Base-by-base conservation (phyloP, 2,113 vertebrate genomes). In the Marmota monax region DNA sequence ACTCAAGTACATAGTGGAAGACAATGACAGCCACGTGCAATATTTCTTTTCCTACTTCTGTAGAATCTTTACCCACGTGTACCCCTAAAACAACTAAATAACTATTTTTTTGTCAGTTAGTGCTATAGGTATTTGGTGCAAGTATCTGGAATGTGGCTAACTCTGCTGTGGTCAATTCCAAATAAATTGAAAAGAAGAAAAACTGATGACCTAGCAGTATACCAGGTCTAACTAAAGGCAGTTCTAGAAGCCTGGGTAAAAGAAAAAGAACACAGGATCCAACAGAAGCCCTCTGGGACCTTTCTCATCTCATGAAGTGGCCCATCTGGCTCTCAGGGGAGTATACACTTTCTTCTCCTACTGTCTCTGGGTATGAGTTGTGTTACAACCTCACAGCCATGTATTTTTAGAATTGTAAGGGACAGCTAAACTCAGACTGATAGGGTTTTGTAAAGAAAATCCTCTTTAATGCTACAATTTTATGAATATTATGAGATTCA, bases 391-490 rank as follows among this genome's bases (percentile, higher is more conserved):
- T 65, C 45, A 22, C 42, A 94, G 25, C 14, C 14, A 11, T 8
- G 0, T 45, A 58, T 27, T 53, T 90, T 97, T 78, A 78, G 94
- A 82, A 78, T 48, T 74, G 27, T 51, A 95, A 61, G 70, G 12
- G 90, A 88, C 53, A 83, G 42, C 51, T 79, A 42, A 82, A 79
- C 69, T 78, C 83, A 84, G 16, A n/a, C 32, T 13, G 37, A 29
- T 29, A 17, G 22, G 51, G 37, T 83, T 93, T 97, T 90, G 34
- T 65, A 83, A 84, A 79, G 34, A 79, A 92, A 96, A 86, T 73
- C 32, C 23, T 80, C 56, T 65, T 79, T 65, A 20, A 86, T 67
- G n/a, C 67, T 73, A 58, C 73, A 45, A 27, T 53, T 16, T n/a
- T 25, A 34, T 53, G 23, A 67, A 58, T 69, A 73, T 45, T 32